Evolutionary conservation across 2,888 invertebrate species (phyloP), one percentile per base, ranked within the genome.

Genomic region (Trissolcus brochymenae): DNA sequence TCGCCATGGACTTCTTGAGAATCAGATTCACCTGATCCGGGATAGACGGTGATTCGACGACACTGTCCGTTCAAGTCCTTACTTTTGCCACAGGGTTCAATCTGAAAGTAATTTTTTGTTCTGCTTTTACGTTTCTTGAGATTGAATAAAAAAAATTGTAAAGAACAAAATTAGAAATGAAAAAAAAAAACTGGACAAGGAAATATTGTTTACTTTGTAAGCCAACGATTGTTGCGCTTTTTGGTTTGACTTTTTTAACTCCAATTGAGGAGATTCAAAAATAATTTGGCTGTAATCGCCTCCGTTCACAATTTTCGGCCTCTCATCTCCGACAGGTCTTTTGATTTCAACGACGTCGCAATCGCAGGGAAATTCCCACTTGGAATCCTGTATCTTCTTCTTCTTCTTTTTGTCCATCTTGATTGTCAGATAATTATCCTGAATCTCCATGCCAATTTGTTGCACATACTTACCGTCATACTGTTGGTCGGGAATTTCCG

Each of bases 391-490:
- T n/a, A 80, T 82, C 2, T 73, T 81, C 89, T 91, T 81, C 79
- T 89, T 79, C 87, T 91, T 88, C 87, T 92, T 88, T 89, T 93
- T 86, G 89, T 91, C 93, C 21, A 93, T 92, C 17, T 93, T 89
- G 66, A 94, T 93, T 78, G 92, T 92, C 14, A 94, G 88, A 82
- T 92, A 92, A 83, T 93, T 93, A 49, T 92, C 92, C 59, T 93
- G 92, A 89, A 93, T 92, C 41, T 91, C 90, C 1, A 93, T 93
- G 0, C 92, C 92, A 50, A 94, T 93, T 88, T 94, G 93, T 87
- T 93, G 93, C 80, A 92, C 93, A 43, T 90, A 90, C 88, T 90
- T 67, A 83, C 59, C 49, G 6, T 71, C 46, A 0, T 50, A 53
- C 29, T 55, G 51, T 13, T 29, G 1, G 0, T 51, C 16, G 40